phyloP scores from a whole-genome alignment of 2,797 vertebrate species.

The Acestrorhynchus altus region DNA sequence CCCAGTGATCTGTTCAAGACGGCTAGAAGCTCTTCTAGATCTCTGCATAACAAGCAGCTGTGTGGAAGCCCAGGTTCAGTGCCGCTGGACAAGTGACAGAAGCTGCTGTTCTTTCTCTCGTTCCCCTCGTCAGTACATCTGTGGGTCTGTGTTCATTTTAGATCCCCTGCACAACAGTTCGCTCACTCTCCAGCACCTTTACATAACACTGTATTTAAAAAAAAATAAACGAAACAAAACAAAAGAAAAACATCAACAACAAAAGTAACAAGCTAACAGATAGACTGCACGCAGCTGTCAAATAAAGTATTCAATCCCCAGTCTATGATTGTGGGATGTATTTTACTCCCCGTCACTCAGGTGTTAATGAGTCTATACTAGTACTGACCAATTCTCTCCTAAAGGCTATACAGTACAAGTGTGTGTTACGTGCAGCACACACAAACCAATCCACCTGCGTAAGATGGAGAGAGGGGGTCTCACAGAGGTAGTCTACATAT shows the following conservation, averaged over 20 bases:
- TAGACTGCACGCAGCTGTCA: constrained; percentile 17
- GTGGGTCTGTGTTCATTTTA: background rate
- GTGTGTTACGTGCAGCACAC: constrained; percentile 43
- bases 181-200: constrained; percentile 71
- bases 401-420: constrained; percentile 5
- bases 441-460: background rate
- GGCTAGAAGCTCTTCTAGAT: background rate
- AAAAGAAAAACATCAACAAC: constrained; percentile 65
- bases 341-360: constrained; percentile 64
- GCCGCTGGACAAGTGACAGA: background rate
- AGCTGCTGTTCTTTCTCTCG: background rate
- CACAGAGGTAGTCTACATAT: constrained; percentile 96
- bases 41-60: background rate
- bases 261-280: constrained; percentile 3
- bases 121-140: background rate
- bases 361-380: background rate
- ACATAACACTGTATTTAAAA: constrained; percentile 82
- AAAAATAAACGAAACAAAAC: constrained; percentile 58
- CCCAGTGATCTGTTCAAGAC: too few species aligned
- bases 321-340: constrained; percentile 82
- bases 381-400: background rate
- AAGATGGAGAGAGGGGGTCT: constrained; percentile 74
- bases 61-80: background rate
- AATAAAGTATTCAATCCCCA: constrained; percentile 66
- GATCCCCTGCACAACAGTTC: constrained; percentile 60